Base-by-base conservation (phyloP, 2,113 vertebrate species). In the Paralichthys olivaceus region DNA sequence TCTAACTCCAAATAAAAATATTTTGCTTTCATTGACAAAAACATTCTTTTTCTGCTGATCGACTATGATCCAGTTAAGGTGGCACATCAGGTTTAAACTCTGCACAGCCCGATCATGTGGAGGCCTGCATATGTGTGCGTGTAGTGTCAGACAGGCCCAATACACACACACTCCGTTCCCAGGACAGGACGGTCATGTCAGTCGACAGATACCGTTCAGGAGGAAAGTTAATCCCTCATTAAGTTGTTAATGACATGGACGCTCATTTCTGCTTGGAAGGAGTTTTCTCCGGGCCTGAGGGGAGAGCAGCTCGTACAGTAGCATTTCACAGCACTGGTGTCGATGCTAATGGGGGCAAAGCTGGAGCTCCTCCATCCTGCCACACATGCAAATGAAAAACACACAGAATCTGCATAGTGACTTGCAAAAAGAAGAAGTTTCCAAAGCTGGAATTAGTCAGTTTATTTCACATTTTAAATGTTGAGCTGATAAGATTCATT, bases 191-290 rank as follows among this genome's bases (percentile, higher is more conserved):
- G 2, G 7, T 56, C 13, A 17, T 25, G 32, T 43, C 57, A 17
- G 56, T 59, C 49, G 40, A 53, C 73, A 79, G 73, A 78, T 34
- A 76, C 74, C 15, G 59, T 49, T 72, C 25, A 37, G 45, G 9
- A 23, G 57, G 66, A 79, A 71, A 67, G 67, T 68, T 90, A 93
- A 93, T 91, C 45, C 88, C 86, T 93, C 89, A 91, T 87, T 93
- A 90, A 79, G 66, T 83, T 82, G 84, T 78, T 87, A 91, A 86
- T 90, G 89, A 92, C 58, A 40, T 32, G 51, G 68, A 32, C 22
- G 3, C 25, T 60, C 6, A 51, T 63, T 66, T 64, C 51, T 77
- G 66, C 11, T 55, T 37, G 53, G 34, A 60, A 23, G 29, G 49
- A 63, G 76, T 56, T 8, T 28, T 9, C 57, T 22, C 53, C 76